These are phyloP conservation scores for Tetragonisca angustula DNA, from an alignment of 2,888 invertebrate species.

Conservation along the genomic window DNA sequence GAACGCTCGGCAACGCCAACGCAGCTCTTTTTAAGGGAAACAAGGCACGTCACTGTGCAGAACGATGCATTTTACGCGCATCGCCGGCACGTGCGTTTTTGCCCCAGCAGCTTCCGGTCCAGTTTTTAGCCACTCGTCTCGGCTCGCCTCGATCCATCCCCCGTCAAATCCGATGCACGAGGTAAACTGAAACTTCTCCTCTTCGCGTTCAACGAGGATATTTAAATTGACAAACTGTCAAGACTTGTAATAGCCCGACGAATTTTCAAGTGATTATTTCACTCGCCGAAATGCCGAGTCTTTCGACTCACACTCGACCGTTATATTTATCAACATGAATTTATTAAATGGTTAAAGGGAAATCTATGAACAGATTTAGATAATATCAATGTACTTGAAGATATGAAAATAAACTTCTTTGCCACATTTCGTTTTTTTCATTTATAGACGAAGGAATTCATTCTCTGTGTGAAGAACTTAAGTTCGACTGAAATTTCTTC, in stretches of 20 bases:
- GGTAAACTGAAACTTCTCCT: conserved; percentile 42
- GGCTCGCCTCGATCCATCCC: conserved; percentile 32
- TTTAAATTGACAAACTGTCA: conserved; percentile 12
- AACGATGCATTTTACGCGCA: conserved; percentile 61
- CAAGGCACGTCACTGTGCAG: conserved; percentile 67
- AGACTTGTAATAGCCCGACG: no score
- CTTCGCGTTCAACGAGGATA: conserved; percentile 1
- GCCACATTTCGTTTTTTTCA: no score
- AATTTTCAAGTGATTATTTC: not conserved
- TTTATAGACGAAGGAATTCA: no score
- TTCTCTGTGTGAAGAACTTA: not conserved
- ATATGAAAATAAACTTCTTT: no score
- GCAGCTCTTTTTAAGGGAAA: conserved; percentile 48
- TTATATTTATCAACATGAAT: no score
- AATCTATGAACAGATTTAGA: no score
- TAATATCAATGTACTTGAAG: no score
- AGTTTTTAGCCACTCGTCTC: conserved; percentile 67
- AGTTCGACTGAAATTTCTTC: not conserved
- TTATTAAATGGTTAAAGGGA: no score
- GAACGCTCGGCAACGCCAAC: conserved; percentile 8
- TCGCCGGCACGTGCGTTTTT: conserved; percentile 72
- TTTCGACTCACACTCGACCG: no score
- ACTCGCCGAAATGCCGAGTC: no score
- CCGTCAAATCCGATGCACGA: conserved; percentile 47
- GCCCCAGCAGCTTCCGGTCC: conserved; percentile 75